These are phyloP conservation scores for Mobula hypostoma DNA, from an alignment of 2,113 vertebrate genomes.

Conservation along the genomic window DNA sequence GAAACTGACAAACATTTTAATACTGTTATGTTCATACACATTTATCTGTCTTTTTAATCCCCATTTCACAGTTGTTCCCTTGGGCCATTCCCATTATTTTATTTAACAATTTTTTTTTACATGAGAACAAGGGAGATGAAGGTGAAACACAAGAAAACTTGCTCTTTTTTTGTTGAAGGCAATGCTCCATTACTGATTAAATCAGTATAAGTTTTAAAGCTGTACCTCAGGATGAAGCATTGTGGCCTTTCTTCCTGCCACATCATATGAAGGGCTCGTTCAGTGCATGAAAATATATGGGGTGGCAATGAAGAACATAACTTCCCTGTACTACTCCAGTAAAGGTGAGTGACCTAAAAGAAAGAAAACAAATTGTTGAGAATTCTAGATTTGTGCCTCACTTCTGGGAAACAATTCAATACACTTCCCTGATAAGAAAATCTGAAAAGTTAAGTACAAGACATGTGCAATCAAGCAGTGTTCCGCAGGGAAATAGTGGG, in stretches of 20 bases:
- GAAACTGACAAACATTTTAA: no score
- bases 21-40: no score
- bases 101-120: not conserved
- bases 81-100: not conserved
- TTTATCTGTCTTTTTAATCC: no score
- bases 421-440: not conserved
- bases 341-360: slow-evolving; percentile 83
- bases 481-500: not conserved
- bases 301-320: slow-evolving; percentile 79
- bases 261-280: slow-evolving; percentile 84
- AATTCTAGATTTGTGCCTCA: not conserved
- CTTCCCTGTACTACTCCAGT: slow-evolving; percentile 73
- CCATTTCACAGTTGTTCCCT: no score
- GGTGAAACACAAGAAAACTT: slow-evolving; percentile 37
- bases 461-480: no score
- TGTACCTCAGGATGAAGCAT: slow-evolving; percentile 87
- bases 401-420: not conserved
- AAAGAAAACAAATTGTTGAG: slow-evolving; percentile 38
- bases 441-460: not conserved
- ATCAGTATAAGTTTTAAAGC: not conserved
- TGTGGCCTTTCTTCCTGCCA: slow-evolving; percentile 77
- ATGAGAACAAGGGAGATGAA: not conserved
- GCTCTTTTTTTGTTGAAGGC: not conserved
- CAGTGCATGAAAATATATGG: slow-evolving; percentile 88
- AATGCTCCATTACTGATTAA: slow-evolving; percentile 32